phyloP scores from a whole-genome alignment of 1,140 invertebrate species.

The Listronotus oregonensis region DNA sequence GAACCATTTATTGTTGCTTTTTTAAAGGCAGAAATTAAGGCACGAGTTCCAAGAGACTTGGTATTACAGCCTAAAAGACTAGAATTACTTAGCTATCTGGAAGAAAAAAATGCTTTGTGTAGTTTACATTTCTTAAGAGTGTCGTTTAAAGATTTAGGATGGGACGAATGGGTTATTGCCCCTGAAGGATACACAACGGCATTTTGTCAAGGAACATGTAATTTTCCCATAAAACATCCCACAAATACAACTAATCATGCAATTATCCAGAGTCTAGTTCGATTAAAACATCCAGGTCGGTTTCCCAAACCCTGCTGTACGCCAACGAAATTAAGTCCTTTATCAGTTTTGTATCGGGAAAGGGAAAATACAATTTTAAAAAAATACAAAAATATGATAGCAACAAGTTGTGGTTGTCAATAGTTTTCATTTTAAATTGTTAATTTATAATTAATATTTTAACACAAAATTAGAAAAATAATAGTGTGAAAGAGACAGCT shows the following conservation, averaged over 20 bases:
- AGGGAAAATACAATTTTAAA: conserved; percentile 14
- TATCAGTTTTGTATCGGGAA: conserved; percentile 13
- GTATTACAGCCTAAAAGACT: not conserved
- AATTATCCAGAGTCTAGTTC: conserved; percentile 5
- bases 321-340: not conserved
- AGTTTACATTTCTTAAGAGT: conserved; percentile 5
- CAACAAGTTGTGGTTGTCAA: conserved; percentile 3
- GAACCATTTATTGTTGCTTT: conserved; percentile 11
- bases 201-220: conserved; percentile 19
- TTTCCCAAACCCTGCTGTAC: conserved; percentile 12
- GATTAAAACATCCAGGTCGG: not conserved
- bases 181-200: conserved; percentile 7
- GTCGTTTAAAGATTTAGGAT: conserved; percentile 9
- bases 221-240: conserved; percentile 12
- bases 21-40: conserved; percentile 1
- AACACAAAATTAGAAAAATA: too few relatives aligned
- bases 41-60: not conserved
- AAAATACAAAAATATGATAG: conserved; percentile 20
- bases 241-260: conserved; percentile 10
- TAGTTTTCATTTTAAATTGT: too few relatives aligned
- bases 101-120: not conserved
- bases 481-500: too few relatives aligned
- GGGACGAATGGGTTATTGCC: conserved; percentile 18
- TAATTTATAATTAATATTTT: too few relatives aligned
- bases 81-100: not conserved